Evolutionary conservation across 2,113 vertebrate genomes (phyloP), one percentile per base, ranked within the genome.

Genomic region (Centropristis striata): DNA sequence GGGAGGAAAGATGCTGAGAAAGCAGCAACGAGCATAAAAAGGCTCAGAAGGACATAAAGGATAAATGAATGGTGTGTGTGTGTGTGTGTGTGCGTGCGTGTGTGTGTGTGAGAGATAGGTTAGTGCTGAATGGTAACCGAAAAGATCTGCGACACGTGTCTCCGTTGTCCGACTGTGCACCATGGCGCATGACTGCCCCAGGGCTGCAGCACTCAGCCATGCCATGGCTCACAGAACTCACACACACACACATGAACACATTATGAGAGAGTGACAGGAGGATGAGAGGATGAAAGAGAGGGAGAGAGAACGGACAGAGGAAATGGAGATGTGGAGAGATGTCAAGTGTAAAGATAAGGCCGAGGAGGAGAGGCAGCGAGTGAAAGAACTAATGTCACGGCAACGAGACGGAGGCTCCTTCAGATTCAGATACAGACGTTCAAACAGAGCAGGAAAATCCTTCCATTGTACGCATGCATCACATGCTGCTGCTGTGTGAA

Each of bases 91-190:
- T 60, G 55, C 18, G 41, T 49, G 8, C 63, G 66, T 69, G 36
- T 61, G 41, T 6, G 23, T 25, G 59, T 18, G 18, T 65, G 37
- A 68, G 49, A 67, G 58, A 57, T 15, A 41, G 71, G 28, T 69
- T 57, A 41, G 21, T 10, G 53, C 67, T 50, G 57, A 86, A 80
- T 79, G 50, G 75, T 60, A 69, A 79, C 74, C 9, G 66, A 46
- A 78, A 83, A 85, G 68, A 75, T 69, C 49, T 64, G 67, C 8
- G 65, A 84, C 79, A 89, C 83, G 89, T 92, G 86, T 73, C 82
- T 82, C 42, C 11, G 13, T 57, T 37, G 23, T 88, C 83, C 23
- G 12, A 68, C 74, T 51, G 66, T 87, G 78, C 82, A 53, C 69
- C 63, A 68, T 9, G 14, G 71, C 90, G 41, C 88, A 90, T 78